Base-by-base conservation (phyloP, 1,140 invertebrate species). In the Argopecten irradians region DNA sequence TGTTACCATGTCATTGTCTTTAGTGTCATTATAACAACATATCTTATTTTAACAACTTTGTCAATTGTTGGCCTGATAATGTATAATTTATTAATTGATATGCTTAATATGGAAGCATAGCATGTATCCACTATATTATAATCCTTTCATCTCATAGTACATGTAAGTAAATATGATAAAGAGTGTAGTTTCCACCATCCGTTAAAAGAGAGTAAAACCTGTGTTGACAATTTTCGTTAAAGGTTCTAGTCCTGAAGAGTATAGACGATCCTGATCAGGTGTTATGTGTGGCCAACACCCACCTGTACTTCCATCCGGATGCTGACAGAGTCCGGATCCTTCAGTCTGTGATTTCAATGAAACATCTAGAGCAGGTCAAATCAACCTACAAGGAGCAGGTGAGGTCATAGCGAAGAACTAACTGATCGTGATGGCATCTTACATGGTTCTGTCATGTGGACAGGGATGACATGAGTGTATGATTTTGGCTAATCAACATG, bases 301-400 rank as follows among this genome's bases (percentile, higher is more conserved):
- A 99, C 96, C 96, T 99, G 28, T 99, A 98, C 95, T 99, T 98
- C 94, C 97, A 98, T 94, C 98, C 98, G 1, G 97, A 98, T 95
- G 97, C 98, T 11, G 97, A 98, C 96, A 97, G 98, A 93, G 97
- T 99, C 91, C 96, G 98, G 91, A 95, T 99, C 3, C 94, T 99
- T 41, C 96, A 97, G 93, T 94, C 94, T 32, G 93, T 94, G 0
- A 84, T 92, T 14, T 91, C 92, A 36, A 86, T 95, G 35, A 83
- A 92, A 34, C 93, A 93, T 90, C 32, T 94, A 35, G 86, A 93
- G 84, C 71, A 89, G 39, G 41, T 94, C 13, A 89, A 92, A 85
- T 32, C 92, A 35, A 71, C 86, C 19, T 93, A 94, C 87, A 90
- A 86, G 32, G 88, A 92, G 83, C 83, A 95, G 93, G 94, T 95